Evolutionary conservation across 2,888 invertebrate species (phyloP), one percentile per base, ranked within the genome.

Genomic region (Piscicola geometra): DNA sequence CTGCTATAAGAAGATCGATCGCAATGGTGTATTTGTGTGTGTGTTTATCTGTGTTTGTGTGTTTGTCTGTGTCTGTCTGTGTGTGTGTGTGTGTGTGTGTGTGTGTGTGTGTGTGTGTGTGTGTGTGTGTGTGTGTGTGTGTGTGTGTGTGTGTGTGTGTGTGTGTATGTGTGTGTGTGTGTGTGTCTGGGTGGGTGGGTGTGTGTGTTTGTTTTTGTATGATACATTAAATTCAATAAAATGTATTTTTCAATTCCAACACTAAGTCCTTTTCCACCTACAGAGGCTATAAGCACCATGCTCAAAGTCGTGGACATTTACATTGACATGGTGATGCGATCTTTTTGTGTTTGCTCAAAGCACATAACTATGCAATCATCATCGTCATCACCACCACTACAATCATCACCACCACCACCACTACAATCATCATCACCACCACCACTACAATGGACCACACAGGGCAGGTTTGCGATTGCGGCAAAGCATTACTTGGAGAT

Each of bases 241-340:
- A 47, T 47, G 21, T 21, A 47, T 47, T 47, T 47, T 21, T 47
- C 12, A 47, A 47, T 47, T 47, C 50, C 50, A 47, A 47, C 9
- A 9, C 50, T 47, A 47, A 47, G 9, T 47, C 21, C 21, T 47
- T 47, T 76, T 25, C 72, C 69, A 76, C 77, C 84, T 86, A 32
- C 85, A 90, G 93, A 93, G 88, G 94, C 97, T 0, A 93, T 95
- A 0, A 90, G 90, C 77, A 94, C 94, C 85, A 87, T 97, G 71
- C 86, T 92, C 81, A 94, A 94, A 86, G 93, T 95, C 0, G 94
- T 96, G 79, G 96, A 98, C 86, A 96, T 97, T 81, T 98, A 97
- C 86, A 95, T 95, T 21, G 97, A 98, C 84, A 96, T 97, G 95
- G 88, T 87, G 79, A 82, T n/a, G n/a, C n/a, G n/a, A n/a, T n/a